Evolutionary conservation across 2,888 invertebrate genomes (phyloP).

Genomic region (Hirtodrosophila cameraria): DNA sequence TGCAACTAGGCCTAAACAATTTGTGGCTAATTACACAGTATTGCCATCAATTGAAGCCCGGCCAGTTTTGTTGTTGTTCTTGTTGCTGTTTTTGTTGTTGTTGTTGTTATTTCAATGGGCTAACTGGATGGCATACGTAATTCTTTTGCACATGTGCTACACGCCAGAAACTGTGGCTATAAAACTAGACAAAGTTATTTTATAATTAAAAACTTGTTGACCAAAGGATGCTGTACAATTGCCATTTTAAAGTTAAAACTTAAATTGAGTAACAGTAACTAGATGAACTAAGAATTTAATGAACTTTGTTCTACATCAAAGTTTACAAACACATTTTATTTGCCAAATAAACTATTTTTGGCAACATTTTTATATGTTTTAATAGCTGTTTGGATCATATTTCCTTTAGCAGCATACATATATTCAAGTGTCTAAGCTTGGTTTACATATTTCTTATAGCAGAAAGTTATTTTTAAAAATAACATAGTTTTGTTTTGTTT

Average conservation of each 20-base stretch:
- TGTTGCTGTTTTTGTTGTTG: slow-evolving; percentile 25
- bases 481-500: too few species aligned
- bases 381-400: too few species aligned
- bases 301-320: neutral
- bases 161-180: slow-evolving; percentile 3
- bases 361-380: too few species aligned
- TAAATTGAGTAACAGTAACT: slow-evolving; percentile 2
- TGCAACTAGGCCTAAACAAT: slow-evolving; percentile 78
- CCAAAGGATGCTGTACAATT: slow-evolving; percentile 18
- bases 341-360: neutral
- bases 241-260: slow-evolving; percentile 11
- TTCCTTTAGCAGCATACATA: too few species aligned
- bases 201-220: slow-evolving; percentile 76
- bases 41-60: slow-evolving; percentile 69
- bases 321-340: neutral
- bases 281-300: neutral
- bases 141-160: slow-evolving; percentile 42
- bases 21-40: slow-evolving; percentile 79
- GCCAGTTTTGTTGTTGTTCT: slow-evolving; percentile 8
- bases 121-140: slow-evolving; percentile 43
- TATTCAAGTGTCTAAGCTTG: too few species aligned
- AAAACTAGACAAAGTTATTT: slow-evolving; percentile 68
- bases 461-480: too few species aligned
- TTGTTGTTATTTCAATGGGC: slow-evolving; percentile 5
- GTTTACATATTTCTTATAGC: too few species aligned